Evolutionary conservation across 2,113 vertebrate genomes (phyloP).

Genomic region (Thinocorus orbignyianus): DNA sequence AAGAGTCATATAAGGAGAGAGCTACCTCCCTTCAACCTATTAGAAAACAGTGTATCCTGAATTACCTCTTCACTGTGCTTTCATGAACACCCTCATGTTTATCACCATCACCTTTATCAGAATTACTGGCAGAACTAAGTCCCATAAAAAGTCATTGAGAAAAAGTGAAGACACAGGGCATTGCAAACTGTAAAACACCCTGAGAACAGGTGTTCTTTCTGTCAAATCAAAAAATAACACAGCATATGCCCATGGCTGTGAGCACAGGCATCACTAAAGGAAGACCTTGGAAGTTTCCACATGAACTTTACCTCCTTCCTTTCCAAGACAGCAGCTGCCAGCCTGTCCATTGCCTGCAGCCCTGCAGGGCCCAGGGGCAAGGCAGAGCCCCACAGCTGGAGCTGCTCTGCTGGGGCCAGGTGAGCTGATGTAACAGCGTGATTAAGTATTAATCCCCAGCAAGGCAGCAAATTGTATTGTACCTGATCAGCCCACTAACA

Average conservation of each 20-base stretch:
- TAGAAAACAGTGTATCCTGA: not conserved
- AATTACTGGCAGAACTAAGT: not conserved
- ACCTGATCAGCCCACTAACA: not conserved
- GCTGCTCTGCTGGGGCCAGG: not conserved
- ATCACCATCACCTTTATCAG: not conserved
- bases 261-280: not conserved
- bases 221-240: not conserved
- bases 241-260: not conserved
- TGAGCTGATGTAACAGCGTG: rapidly evolving
- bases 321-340: not conserved
- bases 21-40: not conserved
- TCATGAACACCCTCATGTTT: not conserved
- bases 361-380: not conserved
- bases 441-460: not conserved
- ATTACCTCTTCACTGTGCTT: not conserved
- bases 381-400: not conserved
- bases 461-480: not conserved
- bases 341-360: not conserved
- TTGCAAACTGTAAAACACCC: not conserved
- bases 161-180: rapidly evolving
- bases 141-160: not conserved
- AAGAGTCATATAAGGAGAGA: not conserved
- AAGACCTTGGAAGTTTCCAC: not conserved
- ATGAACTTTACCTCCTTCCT: not conserved
- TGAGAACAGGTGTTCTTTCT: not conserved